Evolutionary conservation across 2,113 vertebrate genomes (phyloP).

Genomic region (Nicator chloris): DNA sequence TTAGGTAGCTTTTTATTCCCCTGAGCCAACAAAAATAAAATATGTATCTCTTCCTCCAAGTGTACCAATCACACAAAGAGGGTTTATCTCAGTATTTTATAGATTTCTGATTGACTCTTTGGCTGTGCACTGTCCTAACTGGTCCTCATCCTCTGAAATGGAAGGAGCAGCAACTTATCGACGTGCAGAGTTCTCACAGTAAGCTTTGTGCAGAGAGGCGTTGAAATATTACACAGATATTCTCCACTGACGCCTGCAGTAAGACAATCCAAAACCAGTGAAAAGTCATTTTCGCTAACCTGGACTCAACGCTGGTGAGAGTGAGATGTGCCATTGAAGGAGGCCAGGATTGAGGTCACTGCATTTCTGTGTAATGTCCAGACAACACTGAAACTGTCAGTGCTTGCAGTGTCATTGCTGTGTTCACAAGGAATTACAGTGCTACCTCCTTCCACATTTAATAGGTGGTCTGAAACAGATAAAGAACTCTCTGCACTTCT

Average conservation of each 20-base stretch:
- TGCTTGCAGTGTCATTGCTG: background rate
- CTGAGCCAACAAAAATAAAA: background rate
- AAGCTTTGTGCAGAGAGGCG: constrained; percentile 23
- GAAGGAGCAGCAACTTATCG: constrained; percentile 13
- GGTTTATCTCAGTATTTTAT: background rate
- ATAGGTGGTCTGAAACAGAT: constrained; percentile 23
- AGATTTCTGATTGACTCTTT: background rate
- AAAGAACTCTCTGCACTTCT: background rate
- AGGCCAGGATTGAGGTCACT: background rate
- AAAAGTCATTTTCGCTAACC: background rate
- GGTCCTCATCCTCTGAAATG: background rate
- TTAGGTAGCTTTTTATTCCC: background rate
- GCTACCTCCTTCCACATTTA: background rate
- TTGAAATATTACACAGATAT: constrained; percentile 58
- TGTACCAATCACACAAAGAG: background rate
- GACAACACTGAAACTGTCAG: background rate
- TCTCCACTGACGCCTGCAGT: background rate
- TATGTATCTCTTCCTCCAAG: background rate
- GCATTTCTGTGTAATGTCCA: constrained; percentile 7
- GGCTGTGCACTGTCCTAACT: background rate
- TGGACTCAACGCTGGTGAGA: background rate
- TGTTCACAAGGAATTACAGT: background rate
- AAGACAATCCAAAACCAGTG: background rate
- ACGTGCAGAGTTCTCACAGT: background rate
- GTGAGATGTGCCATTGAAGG: constrained; percentile 3